Conservation (phyloP, 2,888 invertebrate species). For the Drosophila borealis region DNA sequence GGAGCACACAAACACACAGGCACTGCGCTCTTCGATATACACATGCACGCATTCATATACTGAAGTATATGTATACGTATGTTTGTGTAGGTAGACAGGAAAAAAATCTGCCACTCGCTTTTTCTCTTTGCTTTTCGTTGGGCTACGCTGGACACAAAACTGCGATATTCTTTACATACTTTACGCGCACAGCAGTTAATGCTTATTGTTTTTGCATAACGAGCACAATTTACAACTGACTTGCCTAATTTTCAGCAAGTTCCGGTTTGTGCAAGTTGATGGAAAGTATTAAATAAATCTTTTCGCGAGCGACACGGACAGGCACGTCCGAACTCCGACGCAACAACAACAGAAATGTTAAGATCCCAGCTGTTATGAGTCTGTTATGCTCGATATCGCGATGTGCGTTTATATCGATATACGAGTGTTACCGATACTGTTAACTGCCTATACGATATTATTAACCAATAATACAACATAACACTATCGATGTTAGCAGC, state of each 20-base stretch:
- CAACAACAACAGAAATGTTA: constrained; percentile 62
- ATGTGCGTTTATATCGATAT: constrained; percentile 1
- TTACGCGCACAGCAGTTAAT: constrained; percentile 48
- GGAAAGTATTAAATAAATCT: constrained; percentile 63
- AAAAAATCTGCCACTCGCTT: constrained; percentile 78
- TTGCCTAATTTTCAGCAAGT: constrained; percentile 62
- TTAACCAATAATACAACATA: neutral
- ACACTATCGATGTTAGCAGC: neutral
- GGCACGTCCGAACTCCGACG: constrained; percentile 57
- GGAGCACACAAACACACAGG: constrained; percentile 23
- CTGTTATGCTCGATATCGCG: neutral
- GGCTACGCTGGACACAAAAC: constrained; percentile 32
- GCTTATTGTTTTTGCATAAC: constrained; percentile 51
- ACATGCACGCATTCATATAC: constrained; percentile 51
- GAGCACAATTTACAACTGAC: constrained; percentile 62
- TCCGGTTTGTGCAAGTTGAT: constrained; percentile 73
- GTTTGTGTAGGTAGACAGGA: constrained; percentile 78
- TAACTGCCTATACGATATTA: constrained; percentile 3
- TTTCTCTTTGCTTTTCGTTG: constrained; percentile 42
- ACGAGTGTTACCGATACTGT: neutral
- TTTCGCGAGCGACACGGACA: constrained; percentile 55
- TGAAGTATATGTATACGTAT: constrained; percentile 48
- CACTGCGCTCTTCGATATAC: constrained; percentile 45
- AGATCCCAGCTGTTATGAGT: constrained; percentile 31
- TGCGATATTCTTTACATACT: constrained; percentile 56